Percentiles rank a stretch among this genome's conserved stretches.
Evolutionary conservation across 2,888 invertebrate species (phyloP).

Genomic region (Tinea trinotella): DNA sequence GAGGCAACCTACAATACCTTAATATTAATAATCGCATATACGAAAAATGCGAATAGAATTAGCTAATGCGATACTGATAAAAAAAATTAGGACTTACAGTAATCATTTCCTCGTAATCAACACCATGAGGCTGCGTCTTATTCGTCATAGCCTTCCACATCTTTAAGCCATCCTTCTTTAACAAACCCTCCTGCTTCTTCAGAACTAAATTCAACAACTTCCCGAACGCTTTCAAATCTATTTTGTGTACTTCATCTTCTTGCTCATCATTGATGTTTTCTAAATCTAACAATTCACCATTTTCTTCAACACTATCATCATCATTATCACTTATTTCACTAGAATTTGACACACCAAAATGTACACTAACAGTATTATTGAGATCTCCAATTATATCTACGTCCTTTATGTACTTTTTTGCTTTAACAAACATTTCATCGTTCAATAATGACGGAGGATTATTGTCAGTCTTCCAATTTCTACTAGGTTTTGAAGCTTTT

Average conservation of each 20-base stretch:
- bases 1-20: too few species aligned
- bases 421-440: constrained; percentile 60
- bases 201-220: constrained; percentile 80
- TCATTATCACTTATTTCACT: constrained; percentile 39
- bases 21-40: too few species aligned
- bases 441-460: constrained; percentile 53
- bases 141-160: constrained; percentile 87
- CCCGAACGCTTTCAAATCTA: constrained; percentile 87
- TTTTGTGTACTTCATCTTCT: constrained; percentile 71
- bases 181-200: constrained; percentile 82
- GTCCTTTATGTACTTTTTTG: constrained; percentile 49
- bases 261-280: constrained; percentile 47
- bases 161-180: constrained; percentile 82
- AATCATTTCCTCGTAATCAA: constrained; percentile 83
- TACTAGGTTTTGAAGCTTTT: constrained; percentile 33
- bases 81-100: constrained; percentile 71
- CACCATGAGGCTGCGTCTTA: constrained; percentile 82
- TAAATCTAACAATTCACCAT: constrained; percentile 30
- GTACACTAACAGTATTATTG: constrained; percentile 57
- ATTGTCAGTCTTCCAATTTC: constrained; percentile 40
- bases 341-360: constrained; percentile 51
- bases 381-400: constrained; percentile 57
- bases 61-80: background rate
- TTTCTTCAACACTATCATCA: constrained; percentile 29
- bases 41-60: too few species aligned